Evolutionary conservation across 2,888 invertebrate species (phyloP).

Genomic region (Tetranychus truncatus): DNA sequence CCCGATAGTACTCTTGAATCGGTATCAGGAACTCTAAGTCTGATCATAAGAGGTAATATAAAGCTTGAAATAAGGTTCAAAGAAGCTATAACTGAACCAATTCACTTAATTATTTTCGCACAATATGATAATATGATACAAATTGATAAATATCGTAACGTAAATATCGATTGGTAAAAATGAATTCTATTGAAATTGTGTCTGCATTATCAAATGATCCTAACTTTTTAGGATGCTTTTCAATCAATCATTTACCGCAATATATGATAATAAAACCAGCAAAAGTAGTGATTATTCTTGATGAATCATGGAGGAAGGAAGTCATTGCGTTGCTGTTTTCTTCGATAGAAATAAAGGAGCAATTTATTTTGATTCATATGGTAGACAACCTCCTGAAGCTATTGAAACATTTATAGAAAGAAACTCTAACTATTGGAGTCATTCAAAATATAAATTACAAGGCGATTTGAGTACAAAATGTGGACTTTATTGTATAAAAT

Average conservation of each 20-base stretch:
- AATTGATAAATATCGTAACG: background rate
- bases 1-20: background rate
- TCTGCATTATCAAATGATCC: no score
- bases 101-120: background rate
- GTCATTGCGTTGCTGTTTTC: background rate
- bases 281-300: background rate
- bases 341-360: background rate
- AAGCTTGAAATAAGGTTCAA: background rate
- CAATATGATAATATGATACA: no score
- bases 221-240: background rate
- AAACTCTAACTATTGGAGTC: background rate
- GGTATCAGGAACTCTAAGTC: background rate
- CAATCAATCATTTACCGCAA: background rate
- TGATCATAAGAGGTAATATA: background rate
- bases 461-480: background rate
- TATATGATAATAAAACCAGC: background rate
- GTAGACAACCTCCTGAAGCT: background rate
- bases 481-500: background rate
- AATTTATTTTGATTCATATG: background rate
- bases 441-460: background rate
- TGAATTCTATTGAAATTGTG: background rate
- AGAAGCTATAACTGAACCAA: background rate
- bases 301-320: background rate
- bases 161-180: background rate
- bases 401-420: background rate